Conservation (phyloP, 1,140 invertebrate species). For the Pseudomyrmex flavicornis region DNA sequence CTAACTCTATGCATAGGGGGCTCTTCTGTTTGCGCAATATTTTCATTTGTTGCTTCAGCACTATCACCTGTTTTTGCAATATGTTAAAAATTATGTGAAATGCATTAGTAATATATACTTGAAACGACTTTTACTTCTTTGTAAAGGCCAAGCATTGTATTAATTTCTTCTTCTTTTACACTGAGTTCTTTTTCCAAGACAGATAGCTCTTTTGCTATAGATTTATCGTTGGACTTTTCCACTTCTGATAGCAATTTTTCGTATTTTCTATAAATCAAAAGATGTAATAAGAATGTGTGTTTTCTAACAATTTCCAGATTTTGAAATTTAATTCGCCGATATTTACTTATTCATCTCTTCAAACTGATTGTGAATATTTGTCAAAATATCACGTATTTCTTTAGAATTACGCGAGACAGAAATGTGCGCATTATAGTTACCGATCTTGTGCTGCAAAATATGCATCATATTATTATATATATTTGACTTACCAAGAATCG, state of each 20-base stretch:
- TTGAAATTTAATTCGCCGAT: not conserved
- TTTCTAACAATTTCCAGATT: conserved; percentile 10
- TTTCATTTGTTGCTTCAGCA: conserved; percentile 84
- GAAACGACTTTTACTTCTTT: conserved; percentile 80
- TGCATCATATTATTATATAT: conserved; percentile 4
- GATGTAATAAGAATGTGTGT: not conserved
- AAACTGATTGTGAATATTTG: conserved; percentile 84
- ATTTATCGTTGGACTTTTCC: conserved; percentile 75
- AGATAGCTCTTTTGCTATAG: conserved; percentile 78
- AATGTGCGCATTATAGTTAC: conserved; percentile 1
- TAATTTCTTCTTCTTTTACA: conserved; percentile 85
- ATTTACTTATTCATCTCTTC: conserved; percentile 82
- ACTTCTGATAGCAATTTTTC: conserved; percentile 80
- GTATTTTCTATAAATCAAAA: conserved; percentile 79
- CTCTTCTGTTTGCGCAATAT: conserved; percentile 79
- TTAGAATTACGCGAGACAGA: conserved; percentile 47
- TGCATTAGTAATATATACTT: not conserved
- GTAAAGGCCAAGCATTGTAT: conserved; percentile 84
- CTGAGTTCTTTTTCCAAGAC: conserved; percentile 82
- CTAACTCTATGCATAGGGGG: conserved; percentile 76
- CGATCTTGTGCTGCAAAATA: conserved; percentile 36
- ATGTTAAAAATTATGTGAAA: not conserved
- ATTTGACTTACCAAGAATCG: not conserved
- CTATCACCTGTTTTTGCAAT: conserved; percentile 75
- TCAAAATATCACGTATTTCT: conserved; percentile 79